Base-by-base conservation (phyloP, 2,888 invertebrate species). In the Trachelus stipa region DNA sequence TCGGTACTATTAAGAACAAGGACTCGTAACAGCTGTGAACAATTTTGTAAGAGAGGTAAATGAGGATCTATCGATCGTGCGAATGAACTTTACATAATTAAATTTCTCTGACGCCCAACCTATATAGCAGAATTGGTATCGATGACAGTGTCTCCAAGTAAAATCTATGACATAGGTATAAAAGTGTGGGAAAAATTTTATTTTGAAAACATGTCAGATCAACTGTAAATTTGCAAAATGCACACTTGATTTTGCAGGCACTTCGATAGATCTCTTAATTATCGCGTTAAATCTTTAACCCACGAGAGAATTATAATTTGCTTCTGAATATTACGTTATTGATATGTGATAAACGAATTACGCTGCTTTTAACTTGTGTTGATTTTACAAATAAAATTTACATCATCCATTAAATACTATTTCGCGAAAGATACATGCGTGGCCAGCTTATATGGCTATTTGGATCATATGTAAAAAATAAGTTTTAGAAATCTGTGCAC, bases 401-500 rank as follows among this genome's bases (percentile, higher is more conserved):
- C 56, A 56, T 23, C 56, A 56, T 56, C 9, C 56, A 23, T 23
- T 56, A 56, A 56, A 56, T 23, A 56, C 23, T 56, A 4, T 23
- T 56, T 56, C 56, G 56, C 56, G 71, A 11, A 12, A 34, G 23
- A 74, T 23, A 23, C 37, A 35, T 35, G 30, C 35, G 35, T 40
- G 12, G n/a, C 35, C 23, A 15, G 30, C 71, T 12, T 73, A 12
- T 34, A 34, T 73, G 35, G n/a, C 34, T 34, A 35, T 74, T 34
- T 74, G 31, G 35, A 74, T 40, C 12, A 40, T 34, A 12, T 74
- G 74, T 74, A 35, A 74, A 74, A 34, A 74, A 6, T 35, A 40
- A 30, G 34, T 74, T 23, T 34, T 33, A 74, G 35, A 35, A 34
- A 34, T 74, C 23, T 74, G 4, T 35, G 34, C 23, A n/a, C 12